phyloP scores from a whole-genome alignment of 2,113 vertebrate species.

The Martes martes region DNA sequence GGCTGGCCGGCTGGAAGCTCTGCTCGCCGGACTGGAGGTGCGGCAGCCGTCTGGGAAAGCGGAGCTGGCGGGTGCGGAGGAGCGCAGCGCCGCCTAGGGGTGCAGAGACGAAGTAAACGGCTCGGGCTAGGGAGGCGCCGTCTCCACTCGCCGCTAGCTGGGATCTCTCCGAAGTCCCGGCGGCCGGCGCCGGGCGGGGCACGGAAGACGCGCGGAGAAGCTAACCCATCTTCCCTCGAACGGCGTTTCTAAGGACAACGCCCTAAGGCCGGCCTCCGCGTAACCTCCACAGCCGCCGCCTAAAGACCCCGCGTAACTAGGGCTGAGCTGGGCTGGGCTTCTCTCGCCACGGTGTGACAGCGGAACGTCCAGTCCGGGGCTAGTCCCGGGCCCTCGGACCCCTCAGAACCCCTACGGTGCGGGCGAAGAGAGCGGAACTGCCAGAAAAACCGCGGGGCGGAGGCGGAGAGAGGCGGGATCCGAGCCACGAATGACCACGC shows the following conservation, averaged over 20 bases:
- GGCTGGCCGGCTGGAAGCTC: neutral
- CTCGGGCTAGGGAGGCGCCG: rapidly evolving
- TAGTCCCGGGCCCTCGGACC: rapidly evolving
- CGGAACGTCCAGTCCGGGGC: rapidly evolving
- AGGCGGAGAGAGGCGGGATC: neutral
- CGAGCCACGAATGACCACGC: neutral
- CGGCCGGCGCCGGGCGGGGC: rapidly evolving
- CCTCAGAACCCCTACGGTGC: neutral
- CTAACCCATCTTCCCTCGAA: neutral
- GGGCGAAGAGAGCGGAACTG: neutral
- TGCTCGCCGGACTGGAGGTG: neutral
- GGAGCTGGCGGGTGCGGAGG: neutral
- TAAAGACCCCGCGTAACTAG: neutral
- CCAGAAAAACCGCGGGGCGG: rapidly evolving
- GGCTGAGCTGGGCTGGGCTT: neutral
- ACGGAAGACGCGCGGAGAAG: neutral
- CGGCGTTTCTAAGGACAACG: neutral
- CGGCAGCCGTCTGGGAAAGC: conserved; percentile 31
- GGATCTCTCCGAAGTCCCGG: rapidly evolving
- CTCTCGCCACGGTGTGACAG: neutral
- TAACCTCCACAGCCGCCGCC: neutral
- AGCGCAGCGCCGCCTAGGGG: conserved; percentile 76
- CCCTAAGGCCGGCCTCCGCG: neutral
- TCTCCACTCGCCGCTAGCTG: rapidly evolving
- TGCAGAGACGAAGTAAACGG: neutral